Conservation (phyloP, 2,888 invertebrate genomes). For the Pogonocherus hispidulus region DNA sequence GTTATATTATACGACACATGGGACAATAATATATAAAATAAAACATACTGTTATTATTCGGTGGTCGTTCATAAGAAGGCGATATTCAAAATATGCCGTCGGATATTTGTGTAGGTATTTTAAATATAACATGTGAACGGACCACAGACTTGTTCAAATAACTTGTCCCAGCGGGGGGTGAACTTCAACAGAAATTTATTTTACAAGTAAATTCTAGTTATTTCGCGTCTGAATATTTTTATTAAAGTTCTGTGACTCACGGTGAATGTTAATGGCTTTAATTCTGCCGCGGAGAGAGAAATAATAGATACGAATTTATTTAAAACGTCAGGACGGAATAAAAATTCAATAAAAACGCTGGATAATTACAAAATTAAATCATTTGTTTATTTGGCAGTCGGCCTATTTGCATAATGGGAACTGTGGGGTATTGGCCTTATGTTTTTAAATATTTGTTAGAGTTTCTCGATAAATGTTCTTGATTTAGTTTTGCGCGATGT, state of each 20-base stretch:
- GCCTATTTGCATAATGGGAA: conserved; percentile 2
- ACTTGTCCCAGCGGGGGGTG: conserved; percentile 53
- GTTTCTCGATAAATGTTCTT: neutral
- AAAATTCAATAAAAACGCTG: neutral
- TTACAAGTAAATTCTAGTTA: conserved; percentile 54
- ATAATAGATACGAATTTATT: neutral
- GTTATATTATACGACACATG: too few species aligned
- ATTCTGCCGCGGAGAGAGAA: neutral
- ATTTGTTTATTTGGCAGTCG: neutral
- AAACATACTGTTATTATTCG: too few species aligned
- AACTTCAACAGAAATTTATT: conserved; percentile 56
- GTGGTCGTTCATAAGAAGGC: neutral
- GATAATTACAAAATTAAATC: conserved; percentile 5
- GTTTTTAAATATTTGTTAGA: neutral
- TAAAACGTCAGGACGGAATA: neutral
- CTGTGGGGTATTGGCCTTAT: neutral
- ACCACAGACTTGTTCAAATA: conserved; percentile 49
- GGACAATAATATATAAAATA: too few species aligned
- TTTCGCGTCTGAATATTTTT: conserved; percentile 38
- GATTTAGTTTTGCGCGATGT: too few species aligned
- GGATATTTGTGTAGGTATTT: conserved; percentile 34
- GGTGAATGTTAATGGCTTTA: conserved; percentile 15
- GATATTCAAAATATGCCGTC: conserved; percentile 33
- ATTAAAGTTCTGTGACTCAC: conserved; percentile 12
- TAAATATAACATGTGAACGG: conserved; percentile 38